Evolutionary conservation across 2,113 vertebrate genomes (phyloP).

Genomic region (Neodontobutis hainanensis): DNA sequence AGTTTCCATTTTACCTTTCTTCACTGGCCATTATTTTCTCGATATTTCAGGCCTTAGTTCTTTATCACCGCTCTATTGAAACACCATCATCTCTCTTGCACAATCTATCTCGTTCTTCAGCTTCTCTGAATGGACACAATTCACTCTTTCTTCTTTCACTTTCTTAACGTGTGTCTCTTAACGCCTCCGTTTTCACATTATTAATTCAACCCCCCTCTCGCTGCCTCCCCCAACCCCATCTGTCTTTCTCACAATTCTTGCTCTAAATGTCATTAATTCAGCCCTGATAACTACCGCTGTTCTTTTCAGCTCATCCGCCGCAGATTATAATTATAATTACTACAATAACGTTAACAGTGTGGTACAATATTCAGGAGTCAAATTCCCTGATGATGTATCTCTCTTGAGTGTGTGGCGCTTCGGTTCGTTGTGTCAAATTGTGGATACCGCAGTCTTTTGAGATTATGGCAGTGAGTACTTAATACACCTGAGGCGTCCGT

Average conservation of each 20-base stretch:
- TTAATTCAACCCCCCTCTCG: constrained; percentile 52
- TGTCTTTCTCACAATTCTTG: constrained; percentile 59
- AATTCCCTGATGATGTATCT: constrained; percentile 52
- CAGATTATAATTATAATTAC: constrained; percentile 69
- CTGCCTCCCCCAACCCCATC: constrained; percentile 37
- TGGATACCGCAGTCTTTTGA: constrained; percentile 26
- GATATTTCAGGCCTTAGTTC: constrained; percentile 14
- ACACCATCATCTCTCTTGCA: constrained; percentile 27
- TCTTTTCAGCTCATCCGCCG: constrained; percentile 56
- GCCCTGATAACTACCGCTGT: constrained; percentile 64
- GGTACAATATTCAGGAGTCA: constrained; percentile 57
- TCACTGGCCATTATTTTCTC: constrained; percentile 5
- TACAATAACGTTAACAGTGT: constrained; percentile 57
- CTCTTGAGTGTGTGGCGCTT: constrained; percentile 43
- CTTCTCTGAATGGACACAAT: constrained; percentile 33
- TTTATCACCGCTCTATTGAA: constrained; percentile 26
- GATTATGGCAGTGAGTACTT: constrained; percentile 46
- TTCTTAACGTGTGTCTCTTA: constrained; percentile 48
- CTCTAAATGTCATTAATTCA: constrained; percentile 70
- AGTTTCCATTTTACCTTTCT: constrained; percentile 12
- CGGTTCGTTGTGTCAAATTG: constrained; percentile 48
- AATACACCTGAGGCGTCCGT: constrained; percentile 47
- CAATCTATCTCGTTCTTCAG: constrained; percentile 20
- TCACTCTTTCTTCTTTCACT: constrained; percentile 42
- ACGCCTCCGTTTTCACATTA: constrained; percentile 40